Base-by-base conservation (phyloP, 2,888 invertebrate species). In the Heliconius ethilla region DNA sequence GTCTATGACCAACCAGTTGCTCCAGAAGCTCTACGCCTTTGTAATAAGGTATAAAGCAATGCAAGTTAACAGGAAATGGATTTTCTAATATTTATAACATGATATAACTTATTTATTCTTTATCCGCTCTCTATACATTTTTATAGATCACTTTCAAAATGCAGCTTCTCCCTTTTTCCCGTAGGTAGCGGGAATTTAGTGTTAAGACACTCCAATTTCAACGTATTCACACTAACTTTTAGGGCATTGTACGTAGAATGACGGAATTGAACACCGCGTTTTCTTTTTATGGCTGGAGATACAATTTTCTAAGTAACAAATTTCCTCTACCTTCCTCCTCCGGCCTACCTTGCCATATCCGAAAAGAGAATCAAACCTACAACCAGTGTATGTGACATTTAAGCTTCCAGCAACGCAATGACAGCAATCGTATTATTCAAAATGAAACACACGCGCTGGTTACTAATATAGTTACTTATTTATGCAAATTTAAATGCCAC, bases 1-100 rank as follows among this genome's bases (percentile, higher is more conserved):
- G n/a, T n/a, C n/a, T n/a, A 78, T 83, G 83, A 77, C 78, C 82
- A 84, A 84, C 84, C 83, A 84, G 83, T 84, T 82, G 82, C 79
- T 76, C 77, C 29, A 70, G 63, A 75, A 62, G 75, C 55, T 70
- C 55, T 70, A 70, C 70, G 51, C 22, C 70, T 70, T 70, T 70
- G 70, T 76, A 72, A 63, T 63, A 51, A 75, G 75, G 63, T n/a
- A 75, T 63, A 75, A 65, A 65, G 75, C 51, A 29, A 55, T 29
- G 15, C 11, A 40, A 69, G 29, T n/a, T 25, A 66, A 67, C 55
- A 55, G 70, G 70, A 70, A 70, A 70, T 70, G 13, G 70, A 55
- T 70, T 70, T 70, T 70, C 29, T 33, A 70, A 70, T 70, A 70
- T 70, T 70, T 70, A 70, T 70, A 55, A 55, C 27, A 29, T 55